Base-by-base conservation (phyloP, 2,113 vertebrate species). In the rat (Rattus norvegicus) region DNA sequence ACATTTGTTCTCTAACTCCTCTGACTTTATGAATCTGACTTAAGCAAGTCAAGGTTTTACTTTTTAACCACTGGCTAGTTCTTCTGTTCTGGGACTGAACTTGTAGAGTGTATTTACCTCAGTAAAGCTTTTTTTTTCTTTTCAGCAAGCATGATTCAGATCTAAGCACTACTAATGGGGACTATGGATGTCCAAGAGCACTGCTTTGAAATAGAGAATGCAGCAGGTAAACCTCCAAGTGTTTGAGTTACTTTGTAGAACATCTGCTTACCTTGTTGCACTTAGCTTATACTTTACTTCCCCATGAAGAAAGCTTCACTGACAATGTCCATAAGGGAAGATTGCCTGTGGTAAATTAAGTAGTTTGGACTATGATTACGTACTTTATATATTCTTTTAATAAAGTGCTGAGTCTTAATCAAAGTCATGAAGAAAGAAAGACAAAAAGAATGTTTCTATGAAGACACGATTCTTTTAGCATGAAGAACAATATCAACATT, bases 211-310 rank as follows among this genome's bases (percentile, higher is more conserved):
- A 72, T 9, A 76, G 8, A 93, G 30, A 76, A 95, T 13, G 30
- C 43, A 90, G 24, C 36, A 91, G 49, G 83, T 83, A 91, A 92
- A 86, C 2, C 36, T 90, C 80, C 33, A 85, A 88, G 65, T 81
- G 22, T 88, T 77, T 91, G 70, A 96, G 81, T 93, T 85, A 77
- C 70, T 85, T 88, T 91, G 52, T 33, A 86, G 59, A 80, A 72
- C n/a, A 19, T 20, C 56, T 76, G 26, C 61, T 89, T 92, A 92
- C 76, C 28, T 91, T 79, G 30, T 52, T 92, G 5, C 92, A 95
- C 33, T 94, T 86, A 69, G 76, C 39, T 93, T 91, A 77, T 2
- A 6, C 3, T 19, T 92, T 0, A 61, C 20, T 12, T 24, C 36
- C 94, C 19, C n/a, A 73, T 73, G 76, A 96, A 20, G 14, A 14